phyloP scores from a whole-genome alignment of 1,140 invertebrate genomes.

The Wasmannia auropunctata region DNA sequence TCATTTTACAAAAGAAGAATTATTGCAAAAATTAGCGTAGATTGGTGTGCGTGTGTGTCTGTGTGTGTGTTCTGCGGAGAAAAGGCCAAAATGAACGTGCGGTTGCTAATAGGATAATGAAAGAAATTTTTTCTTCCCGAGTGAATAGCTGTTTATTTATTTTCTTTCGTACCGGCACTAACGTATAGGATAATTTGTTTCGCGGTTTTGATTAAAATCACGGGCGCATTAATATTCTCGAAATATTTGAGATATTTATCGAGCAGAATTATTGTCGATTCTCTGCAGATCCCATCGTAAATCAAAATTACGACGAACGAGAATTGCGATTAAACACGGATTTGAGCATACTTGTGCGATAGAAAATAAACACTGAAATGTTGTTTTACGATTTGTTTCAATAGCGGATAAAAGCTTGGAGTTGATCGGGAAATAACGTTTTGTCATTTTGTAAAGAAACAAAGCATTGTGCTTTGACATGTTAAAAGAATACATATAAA shows the following conservation, averaged over 20 bases:
- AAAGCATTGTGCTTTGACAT: neutral
- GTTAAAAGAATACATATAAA: neutral
- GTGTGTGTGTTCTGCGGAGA: neutral
- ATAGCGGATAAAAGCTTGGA: conserved; percentile 2
- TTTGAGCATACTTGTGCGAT: neutral
- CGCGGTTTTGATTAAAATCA: neutral
- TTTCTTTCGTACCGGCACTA: neutral
- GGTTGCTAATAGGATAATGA: no score
- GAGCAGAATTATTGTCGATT: conserved; percentile 15
- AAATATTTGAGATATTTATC: conserved; percentile 37
- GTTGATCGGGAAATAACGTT: neutral
- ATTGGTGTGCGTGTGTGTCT: no score
- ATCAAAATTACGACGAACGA: conserved; percentile 38
- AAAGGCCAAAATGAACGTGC: neutral
- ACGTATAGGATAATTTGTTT: neutral
- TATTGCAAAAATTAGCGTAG: neutral
- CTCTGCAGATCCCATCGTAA: conserved; percentile 5
- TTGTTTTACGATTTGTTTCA: conserved; percentile 10
- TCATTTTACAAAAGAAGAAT: neutral
- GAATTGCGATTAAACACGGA: conserved; percentile 20
- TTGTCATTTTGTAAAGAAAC: neutral
- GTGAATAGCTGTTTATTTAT: neutral
- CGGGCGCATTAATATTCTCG: neutral
- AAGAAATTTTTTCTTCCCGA: neutral
- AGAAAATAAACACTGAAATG: conserved; percentile 28